Evolutionary conservation across 2,888 invertebrate genomes (phyloP), one percentile per base, ranked within the genome.

Genomic region (Adelognathus sp.): DNA sequence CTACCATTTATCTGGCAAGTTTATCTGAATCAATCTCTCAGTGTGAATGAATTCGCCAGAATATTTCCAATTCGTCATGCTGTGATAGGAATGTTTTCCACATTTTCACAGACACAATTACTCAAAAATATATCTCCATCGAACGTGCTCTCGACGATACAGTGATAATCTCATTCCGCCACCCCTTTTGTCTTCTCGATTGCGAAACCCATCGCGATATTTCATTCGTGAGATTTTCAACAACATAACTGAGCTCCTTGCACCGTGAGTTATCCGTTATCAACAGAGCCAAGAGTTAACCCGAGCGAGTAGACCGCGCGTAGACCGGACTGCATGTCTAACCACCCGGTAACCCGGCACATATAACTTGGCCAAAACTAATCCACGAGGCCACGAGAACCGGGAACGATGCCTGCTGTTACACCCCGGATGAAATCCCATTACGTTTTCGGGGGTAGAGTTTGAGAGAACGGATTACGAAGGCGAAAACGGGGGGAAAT

Each of bases 401-500:
- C 36, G 70, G 67, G 71, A 80, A 64, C 72, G 79, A 67, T 75
- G 74, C 67, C 76, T 64, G 82, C 74, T 76, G 76, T 79, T 81
- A 61, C 63, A 70, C 79, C 36, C 74, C 73, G 79, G 82, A 83
- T 81, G 82, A 86, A 84, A 86, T 86, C 86, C 85, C 82, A 85
- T 86, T 86, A 84, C 79, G 81, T n/a, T n/a, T n/a, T n/a, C n/a
- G n/a, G n/a, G n/a, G n/a, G n/a, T n/a, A 77, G 76, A 80, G 79
- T 16, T 58, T 56, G 56, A 64, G 67, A 69, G 72, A 77, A 83
- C 79, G 84, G 85, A 86, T 86, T 86, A 85, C 81, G 69, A 76
- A 31, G 77, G 66, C 67, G 54, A 74, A 72, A 36, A 64, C 21
- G 60, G 74, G 21, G 50, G 50, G 50, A 50, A 50, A 50, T 58